Base-by-base conservation (phyloP, 2,113 vertebrate species). In the Onychostoma macrolepis region DNA sequence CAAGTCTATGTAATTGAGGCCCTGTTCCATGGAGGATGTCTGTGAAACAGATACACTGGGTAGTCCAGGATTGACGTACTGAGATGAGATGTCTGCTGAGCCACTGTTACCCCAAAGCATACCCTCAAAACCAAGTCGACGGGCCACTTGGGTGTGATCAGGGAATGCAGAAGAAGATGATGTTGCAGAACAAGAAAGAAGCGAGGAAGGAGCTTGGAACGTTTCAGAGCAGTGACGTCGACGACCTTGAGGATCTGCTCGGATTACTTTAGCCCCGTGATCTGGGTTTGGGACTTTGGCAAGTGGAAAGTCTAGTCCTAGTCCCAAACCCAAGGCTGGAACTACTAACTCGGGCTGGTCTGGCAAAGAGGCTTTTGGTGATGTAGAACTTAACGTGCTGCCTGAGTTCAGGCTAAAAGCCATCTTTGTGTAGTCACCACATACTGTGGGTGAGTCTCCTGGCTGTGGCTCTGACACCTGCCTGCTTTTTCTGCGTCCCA, bases 1-100 rank as follows among this genome's bases (percentile, higher is more conserved):
- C 91, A 97, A 92, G 90, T 96, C 95, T 41, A 96, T 94, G 45
- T 97, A 97, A 89, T 96, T 97, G 88, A 97, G 95, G 83, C 94
- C 96, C 67, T 95, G 93, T 89, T 96, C 95, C 24, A 89, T 77
- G 67, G 92, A 91, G 2, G 87, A 91, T 50, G 89, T 91, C 89
- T 92, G 94, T 83, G 72, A 92, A 53, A 88, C 21, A 50, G 92
- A 84, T 71, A 91, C 50, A 50, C 88, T 9, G 79, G 90, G 91
- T 84, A 91, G 89, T 85, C 92, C 91, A 28, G 91, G 80, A 41
- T 85, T 88, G 30, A 86, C 12, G 9, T 91, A 92, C 63, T 91
- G 94, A 48, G 85, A 9, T 28, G 91, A 87, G 50, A 75, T 30
- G 61, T 93, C 94, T 9, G 88, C 45, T 17, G 92, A 88, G 8